Conservation (phyloP, 2,113 vertebrate species). For the Trinectes maculatus region DNA sequence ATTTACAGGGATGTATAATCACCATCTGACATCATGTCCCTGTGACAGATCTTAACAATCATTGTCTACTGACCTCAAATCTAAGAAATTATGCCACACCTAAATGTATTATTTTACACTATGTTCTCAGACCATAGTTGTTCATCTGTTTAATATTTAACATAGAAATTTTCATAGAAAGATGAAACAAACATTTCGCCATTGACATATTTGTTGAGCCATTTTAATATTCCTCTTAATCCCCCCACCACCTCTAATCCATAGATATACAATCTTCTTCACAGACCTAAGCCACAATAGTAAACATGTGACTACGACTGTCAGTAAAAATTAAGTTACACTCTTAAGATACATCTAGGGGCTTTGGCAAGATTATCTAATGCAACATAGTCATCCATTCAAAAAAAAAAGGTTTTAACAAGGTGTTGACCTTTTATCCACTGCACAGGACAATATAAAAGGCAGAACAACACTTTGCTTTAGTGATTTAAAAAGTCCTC, state of each 20-base stretch:
- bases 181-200: slow-evolving; percentile 7
- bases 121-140: neutral
- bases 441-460: no score
- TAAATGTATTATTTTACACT: neutral
- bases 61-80: slow-evolving; percentile 48
- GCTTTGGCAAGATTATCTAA: neutral
- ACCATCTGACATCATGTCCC: slow-evolving; percentile 37
- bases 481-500: no score
- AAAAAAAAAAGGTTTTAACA: no score
- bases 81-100: slow-evolving; percentile 11
- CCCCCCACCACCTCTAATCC: slow-evolving; percentile 39
- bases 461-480: no score
- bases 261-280: slow-evolving; percentile 21
- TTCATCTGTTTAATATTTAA: neutral
- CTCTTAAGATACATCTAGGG: neutral
- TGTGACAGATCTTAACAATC: slow-evolving; percentile 31
- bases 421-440: no score
- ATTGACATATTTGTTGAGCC: slow-evolving; percentile 23
- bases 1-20: slow-evolving; percentile 44
- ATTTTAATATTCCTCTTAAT: slow-evolving; percentile 61
- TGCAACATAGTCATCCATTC: no score
- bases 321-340: neutral
- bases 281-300: slow-evolving; percentile 19
- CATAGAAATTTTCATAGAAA: neutral
- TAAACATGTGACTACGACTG: slow-evolving; percentile 1